Evolutionary conservation across 2,113 vertebrate species (phyloP).

Genomic region (Nyctibius bracteatus): DNA sequence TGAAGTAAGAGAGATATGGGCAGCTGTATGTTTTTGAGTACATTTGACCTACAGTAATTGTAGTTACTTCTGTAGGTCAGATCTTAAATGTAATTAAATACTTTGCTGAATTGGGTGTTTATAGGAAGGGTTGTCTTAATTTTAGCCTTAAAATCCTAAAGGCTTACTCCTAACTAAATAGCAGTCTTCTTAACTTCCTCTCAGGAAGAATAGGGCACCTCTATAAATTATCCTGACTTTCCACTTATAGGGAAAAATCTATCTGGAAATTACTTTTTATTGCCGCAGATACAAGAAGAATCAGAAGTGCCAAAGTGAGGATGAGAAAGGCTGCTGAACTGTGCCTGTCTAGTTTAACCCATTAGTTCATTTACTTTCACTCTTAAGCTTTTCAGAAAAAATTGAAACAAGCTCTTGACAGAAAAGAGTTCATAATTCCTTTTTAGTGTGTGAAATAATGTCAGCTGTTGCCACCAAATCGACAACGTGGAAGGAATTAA

Average conservation of each 20-base stretch:
- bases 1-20: background rate
- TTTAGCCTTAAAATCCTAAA: constrained; percentile 22
- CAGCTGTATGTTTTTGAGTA: background rate
- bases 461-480: background rate
- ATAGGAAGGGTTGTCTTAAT: constrained; percentile 12
- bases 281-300: background rate
- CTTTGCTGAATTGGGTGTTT: background rate
- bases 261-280: constrained; percentile 47
- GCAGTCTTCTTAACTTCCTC: no score
- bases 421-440: background rate
- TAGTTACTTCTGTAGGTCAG: background rate
- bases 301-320: background rate
- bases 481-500: background rate
- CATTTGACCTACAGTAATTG: background rate
- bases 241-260: constrained; percentile 45
- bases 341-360: background rate
- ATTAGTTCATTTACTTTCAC: background rate
- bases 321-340: background rate
- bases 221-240: constrained; percentile 59
- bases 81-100: constrained; percentile 30
- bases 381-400: background rate
- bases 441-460: background rate
- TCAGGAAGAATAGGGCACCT: background rate
- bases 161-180: constrained; percentile 13
- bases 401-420: background rate